Conservation (phyloP, 2,888 invertebrate species). For the Mactromeris polynyma region DNA sequence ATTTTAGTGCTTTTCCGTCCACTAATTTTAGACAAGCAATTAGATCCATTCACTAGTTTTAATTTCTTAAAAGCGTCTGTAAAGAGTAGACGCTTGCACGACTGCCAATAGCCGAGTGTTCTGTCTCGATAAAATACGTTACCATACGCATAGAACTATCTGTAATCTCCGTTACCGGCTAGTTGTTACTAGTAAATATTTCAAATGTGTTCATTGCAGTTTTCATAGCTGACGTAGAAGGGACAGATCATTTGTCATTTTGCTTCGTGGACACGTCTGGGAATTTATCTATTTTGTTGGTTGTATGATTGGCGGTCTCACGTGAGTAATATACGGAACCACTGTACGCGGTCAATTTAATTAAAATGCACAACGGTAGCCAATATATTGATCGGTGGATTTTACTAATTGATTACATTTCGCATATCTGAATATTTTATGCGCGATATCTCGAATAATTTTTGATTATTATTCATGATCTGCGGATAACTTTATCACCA, state of each 20-base stretch:
- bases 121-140: neutral
- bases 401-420: neutral
- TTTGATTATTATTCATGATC: constrained; percentile 4
- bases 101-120: neutral
- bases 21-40: constrained; percentile 17
- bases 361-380: neutral
- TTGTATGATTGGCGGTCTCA: constrained; percentile 28
- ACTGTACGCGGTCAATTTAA: neutral
- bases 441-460: neutral
- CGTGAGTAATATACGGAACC: neutral
- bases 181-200: constrained; percentile 15
- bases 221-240: neutral
- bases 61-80: constrained; percentile 14
- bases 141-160: neutral
- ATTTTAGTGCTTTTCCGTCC: neutral
- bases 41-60: neutral
- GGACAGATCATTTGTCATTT: constrained; percentile 32
- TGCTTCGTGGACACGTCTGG: constrained; percentile 19
- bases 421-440: neutral
- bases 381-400: neutral
- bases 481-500: neutral
- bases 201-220: constrained; percentile 16
- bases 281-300: constrained; percentile 54
- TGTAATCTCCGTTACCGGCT: neutral
- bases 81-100: neutral